Percentiles rank a stretch among this genome's conserved stretches.
Conservation (phyloP, 2,113 vertebrate genomes). For the Cyprinodon brontotheroides region DNA sequence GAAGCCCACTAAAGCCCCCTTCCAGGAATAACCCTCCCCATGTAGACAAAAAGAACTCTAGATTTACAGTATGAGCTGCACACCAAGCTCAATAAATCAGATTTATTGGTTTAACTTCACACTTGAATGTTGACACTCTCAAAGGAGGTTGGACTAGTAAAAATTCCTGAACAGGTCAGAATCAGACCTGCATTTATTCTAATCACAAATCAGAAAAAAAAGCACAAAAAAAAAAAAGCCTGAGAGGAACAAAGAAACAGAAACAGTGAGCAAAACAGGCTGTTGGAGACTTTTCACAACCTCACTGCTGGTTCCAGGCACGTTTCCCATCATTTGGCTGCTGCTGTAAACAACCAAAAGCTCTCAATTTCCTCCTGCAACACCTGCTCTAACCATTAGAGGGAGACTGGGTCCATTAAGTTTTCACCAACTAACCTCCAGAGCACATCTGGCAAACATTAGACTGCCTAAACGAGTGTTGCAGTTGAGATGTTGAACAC, state of each 20-base stretch:
- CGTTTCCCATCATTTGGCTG: conserved; percentile 55
- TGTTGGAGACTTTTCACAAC: conserved; percentile 25
- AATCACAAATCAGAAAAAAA: background rate
- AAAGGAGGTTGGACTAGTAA: conserved; percentile 2
- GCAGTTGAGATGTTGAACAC: conserved; percentile 72
- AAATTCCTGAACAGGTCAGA: conserved; percentile 7
- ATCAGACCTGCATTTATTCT: background rate
- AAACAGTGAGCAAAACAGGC: conserved; percentile 30
- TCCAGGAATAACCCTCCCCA: conserved; percentile 63
- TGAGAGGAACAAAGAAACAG: conserved; percentile 19
- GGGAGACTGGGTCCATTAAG: conserved; percentile 56
- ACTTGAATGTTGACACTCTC: conserved; percentile 27
- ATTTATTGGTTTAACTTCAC: conserved; percentile 48
- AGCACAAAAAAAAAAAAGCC: conserved; percentile 3
- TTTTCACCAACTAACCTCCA: conserved; percentile 51
- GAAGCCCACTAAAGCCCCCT: conserved; percentile 58
- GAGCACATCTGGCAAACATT: conserved; percentile 78
- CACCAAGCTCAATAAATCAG: conserved; percentile 16
- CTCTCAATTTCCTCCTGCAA: conserved; percentile 35
- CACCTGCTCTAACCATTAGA: conserved; percentile 45
- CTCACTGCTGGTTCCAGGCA: conserved; percentile 34
- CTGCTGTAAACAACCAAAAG: conserved; percentile 53
- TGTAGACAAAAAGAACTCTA: conserved; percentile 26
- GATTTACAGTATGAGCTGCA: conserved; percentile 40
- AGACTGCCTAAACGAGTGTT: conserved; percentile 64